Evolutionary conservation across 2,888 invertebrate species (phyloP), one percentile per base, ranked within the genome.

Genomic region (Andrena praecox): DNA sequence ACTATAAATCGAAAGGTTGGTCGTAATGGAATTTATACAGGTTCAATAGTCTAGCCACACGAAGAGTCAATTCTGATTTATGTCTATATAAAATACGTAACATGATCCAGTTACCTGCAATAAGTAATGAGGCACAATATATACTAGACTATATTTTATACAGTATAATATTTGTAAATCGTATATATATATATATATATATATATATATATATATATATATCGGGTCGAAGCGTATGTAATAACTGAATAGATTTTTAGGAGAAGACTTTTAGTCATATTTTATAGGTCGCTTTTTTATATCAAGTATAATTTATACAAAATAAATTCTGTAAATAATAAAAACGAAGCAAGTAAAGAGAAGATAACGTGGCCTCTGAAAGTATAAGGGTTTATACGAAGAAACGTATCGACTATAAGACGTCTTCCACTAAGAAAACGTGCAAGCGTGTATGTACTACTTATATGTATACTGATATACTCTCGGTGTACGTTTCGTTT

Each of bases 61-160:
- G 59, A 66, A 63, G 71, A 62, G 84, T 88, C 87, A 88, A 88
- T 87, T 85, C 80, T 74, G 63, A 79, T 88, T 84, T 88, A 84
- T 62, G 75, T 86, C 85, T 76, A 62, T 72, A 87, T 67, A 60
- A 80, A 80, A 42, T 70, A 74, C 35, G 68, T 87, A 89, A 89
- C 74, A 77, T 33, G 16, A 76, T 63, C 73, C 70, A 83, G 81
- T 89, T 87, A 87, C 85, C 86, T 89, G 89, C 89, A 91, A 91
- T 91, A 90, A 90, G 80, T 87, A 89, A 86, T 62, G 87, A 87
- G 89, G 89, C 89, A 91, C 90, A 90, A 91, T 89, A 89, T 87
- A 88, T 87, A 42, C 42, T 42, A 89, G 86, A 90, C 82, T 91
- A 92, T 91, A 91, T 92, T 92, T 93, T 93, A 88, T 93, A 93